phyloP scores from a whole-genome alignment of 2,888 invertebrate genomes.

The Pemphredon lugubris region DNA sequence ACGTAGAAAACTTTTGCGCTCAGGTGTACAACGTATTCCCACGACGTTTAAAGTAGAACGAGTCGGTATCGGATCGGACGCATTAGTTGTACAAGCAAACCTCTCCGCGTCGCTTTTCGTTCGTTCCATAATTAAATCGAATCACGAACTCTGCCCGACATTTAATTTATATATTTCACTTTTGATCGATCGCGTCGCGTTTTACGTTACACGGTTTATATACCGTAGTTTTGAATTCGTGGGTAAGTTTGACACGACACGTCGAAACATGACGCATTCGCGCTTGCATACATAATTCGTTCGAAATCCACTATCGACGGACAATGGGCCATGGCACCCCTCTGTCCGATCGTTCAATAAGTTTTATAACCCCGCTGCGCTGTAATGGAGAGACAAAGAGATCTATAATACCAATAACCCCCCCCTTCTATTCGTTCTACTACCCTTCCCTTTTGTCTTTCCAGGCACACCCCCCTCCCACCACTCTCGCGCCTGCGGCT shows the following conservation, averaged over 20 bases:
- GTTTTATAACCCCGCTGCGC: slow-evolving; percentile 33
- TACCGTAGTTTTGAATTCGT: too few species aligned
- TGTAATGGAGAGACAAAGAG: slow-evolving; percentile 43
- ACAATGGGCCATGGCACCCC: slow-evolving; percentile 18
- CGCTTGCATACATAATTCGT: too few species aligned
- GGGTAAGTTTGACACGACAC: not conserved
- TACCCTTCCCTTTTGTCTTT: slow-evolving; percentile 37
- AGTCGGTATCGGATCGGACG: slow-evolving; percentile 5
- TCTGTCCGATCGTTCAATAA: slow-evolving; percentile 28
- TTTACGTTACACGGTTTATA: too few species aligned
- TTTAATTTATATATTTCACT: too few species aligned
- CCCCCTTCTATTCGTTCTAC: slow-evolving; percentile 17
- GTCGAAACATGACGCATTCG: too few species aligned
- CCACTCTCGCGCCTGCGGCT: slow-evolving; percentile 25
- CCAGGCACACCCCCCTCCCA: not conserved
- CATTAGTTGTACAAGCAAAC: not conserved
- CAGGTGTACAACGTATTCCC: too few species aligned
- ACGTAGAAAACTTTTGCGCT: too few species aligned
- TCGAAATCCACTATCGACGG: slow-evolving; percentile 22
- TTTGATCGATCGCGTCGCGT: too few species aligned
- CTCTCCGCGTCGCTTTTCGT: not conserved
- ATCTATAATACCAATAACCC: slow-evolving; percentile 39
- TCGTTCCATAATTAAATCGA: too few species aligned
- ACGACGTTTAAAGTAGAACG: not conserved
- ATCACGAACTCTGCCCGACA: too few species aligned